Evolutionary conservation across 2,888 invertebrate genomes (phyloP).

Genomic region (Bembecia ichneumoniformis): DNA sequence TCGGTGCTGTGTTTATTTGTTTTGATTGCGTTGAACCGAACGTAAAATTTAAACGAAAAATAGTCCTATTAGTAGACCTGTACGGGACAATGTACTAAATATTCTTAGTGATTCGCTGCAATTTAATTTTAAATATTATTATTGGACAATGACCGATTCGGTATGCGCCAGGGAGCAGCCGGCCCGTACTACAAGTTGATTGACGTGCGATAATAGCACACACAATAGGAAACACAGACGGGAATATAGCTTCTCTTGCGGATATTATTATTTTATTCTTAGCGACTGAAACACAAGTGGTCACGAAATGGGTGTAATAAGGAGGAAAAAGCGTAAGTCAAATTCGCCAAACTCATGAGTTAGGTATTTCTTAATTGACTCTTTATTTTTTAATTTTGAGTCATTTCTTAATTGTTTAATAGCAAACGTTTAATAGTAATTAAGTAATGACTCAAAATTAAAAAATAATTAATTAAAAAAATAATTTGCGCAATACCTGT

Average conservation of each 20-base stretch:
- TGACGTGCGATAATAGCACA: slow-evolving; percentile 41
- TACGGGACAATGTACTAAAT: too few relatives aligned
- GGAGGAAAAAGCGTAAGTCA: slow-evolving; percentile 67
- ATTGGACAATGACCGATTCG: slow-evolving; percentile 51
- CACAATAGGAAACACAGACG: slow-evolving; percentile 29
- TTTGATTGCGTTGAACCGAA: slow-evolving; percentile 20
- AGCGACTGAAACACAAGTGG: slow-evolving; percentile 36
- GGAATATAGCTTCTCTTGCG: slow-evolving; percentile 27
- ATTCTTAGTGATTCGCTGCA: too few relatives aligned
- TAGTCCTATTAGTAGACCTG: too few relatives aligned
- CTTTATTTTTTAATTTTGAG: too few relatives aligned
- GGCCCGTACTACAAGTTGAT: slow-evolving; percentile 39
- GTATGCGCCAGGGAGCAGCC: slow-evolving; percentile 50
- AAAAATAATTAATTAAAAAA: too few relatives aligned
- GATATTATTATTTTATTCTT: slow-evolving; percentile 23
- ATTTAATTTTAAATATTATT: slow-evolving; percentile 10
- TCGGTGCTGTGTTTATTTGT: slow-evolving; percentile 32
- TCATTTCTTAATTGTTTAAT: too few relatives aligned
- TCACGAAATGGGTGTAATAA: slow-evolving; percentile 61
- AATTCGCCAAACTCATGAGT: slow-evolving; percentile 21
- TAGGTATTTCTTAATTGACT: too few relatives aligned
- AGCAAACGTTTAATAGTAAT: too few relatives aligned
- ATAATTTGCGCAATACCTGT: too few relatives aligned
- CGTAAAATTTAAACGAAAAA: background rate
- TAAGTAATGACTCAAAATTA: too few relatives aligned